Base-by-base conservation (phyloP, 2,113 vertebrate genomes). In the Pachycephala philippinensis region DNA sequence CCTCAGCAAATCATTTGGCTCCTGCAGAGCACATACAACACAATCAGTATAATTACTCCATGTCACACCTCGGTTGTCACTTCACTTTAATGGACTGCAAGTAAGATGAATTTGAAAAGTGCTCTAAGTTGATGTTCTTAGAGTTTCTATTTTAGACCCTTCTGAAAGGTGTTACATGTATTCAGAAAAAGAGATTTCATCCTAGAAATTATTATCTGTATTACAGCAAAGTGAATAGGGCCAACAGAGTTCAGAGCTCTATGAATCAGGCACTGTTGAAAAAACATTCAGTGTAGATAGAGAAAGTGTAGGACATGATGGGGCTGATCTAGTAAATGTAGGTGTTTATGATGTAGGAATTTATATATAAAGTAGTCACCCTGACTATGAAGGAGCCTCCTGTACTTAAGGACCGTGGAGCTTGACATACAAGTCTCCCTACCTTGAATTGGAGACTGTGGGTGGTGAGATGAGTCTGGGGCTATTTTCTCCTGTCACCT, bases 1-100 rank as follows among this genome's bases (percentile, higher is more conserved):
- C 86, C 77, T 91, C 77, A 81, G 90, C 92, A 96, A 96, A 95
- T 93, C 56, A 95, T 49, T 89, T 13, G 1, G 69, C 87, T 95
- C 93, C 95, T 89, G 88, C 8, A 0, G 82, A 92, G 92, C 92
- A 92, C 71, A 82, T 42, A 92, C 74, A 95, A 94, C 91, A 92
- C 93, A 92, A 95, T 96, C 95, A 93, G 90, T 74, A 71, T 96
- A 93, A 96, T 97, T 93, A 95, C 78, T 85, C 86, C 65, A 88
- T 56, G 68, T 96, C 84, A 91, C 84, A 95, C 79, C 84, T 97
- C 92, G 78, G 64, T 88, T 95, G 91, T 96, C 95, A 89, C 88
- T 96, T 95, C 75, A 76, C 47, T 91, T 89, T 93, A 96, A 95
- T 87, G 84, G 84, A 93, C 92, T 94, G 71, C 33, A 90, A 90